Conservation (phyloP, 2,113 vertebrate species). For the Chaetops frenatus region DNA sequence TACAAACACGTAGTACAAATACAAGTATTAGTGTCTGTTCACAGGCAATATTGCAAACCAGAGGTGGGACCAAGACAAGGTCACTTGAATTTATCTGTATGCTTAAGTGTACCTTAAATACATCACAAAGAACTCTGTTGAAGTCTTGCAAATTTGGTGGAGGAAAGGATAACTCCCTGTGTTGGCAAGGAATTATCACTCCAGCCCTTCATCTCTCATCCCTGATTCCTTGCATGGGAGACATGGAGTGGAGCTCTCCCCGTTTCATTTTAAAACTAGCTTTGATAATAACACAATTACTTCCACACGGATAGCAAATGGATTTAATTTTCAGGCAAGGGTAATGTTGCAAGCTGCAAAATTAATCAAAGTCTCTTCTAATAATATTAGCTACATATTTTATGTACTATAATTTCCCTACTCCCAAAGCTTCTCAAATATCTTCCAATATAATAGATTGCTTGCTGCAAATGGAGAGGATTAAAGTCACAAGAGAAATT, state of each 20-base stretch:
- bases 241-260: not conserved
- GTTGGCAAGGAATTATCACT: not conserved
- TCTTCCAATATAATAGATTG: conserved; percentile 3
- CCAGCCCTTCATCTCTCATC: not conserved
- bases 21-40: not conserved
- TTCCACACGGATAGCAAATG: not conserved
- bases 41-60: not conserved
- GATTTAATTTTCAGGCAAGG: conserved; percentile 16
- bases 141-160: not conserved
- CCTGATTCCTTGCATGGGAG: not conserved
- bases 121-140: not conserved
- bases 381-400: conserved; percentile 33
- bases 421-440: not conserved
- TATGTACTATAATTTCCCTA: not conserved
- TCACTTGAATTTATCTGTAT: not conserved
- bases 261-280: not conserved
- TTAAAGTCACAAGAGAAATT: not conserved
- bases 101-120: not conserved
- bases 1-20: rapidly evolving
- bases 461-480: not conserved
- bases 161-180: not conserved
- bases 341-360: conserved; percentile 17
- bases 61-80: not conserved
- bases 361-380: conserved; percentile 46
- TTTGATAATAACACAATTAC: conserved; percentile 32